phyloP scores from a whole-genome alignment of 1,140 invertebrate genomes.

The Linepithema humile region DNA sequence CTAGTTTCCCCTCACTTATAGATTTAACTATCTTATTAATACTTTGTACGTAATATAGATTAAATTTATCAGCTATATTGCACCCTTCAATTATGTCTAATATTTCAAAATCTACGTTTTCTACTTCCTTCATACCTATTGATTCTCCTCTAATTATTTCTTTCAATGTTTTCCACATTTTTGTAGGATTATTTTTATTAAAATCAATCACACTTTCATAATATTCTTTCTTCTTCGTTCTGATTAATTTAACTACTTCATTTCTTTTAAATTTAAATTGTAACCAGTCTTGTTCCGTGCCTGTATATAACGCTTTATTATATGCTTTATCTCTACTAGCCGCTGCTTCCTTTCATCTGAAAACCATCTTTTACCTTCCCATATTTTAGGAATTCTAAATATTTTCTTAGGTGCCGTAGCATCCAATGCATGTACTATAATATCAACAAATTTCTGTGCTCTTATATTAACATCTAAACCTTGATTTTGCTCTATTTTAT shows the following conservation, averaged over 20 bases:
- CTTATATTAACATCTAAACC: not conserved
- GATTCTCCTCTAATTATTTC: constrained; percentile 6
- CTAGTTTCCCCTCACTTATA: not conserved
- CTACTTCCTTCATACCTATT: not conserved
- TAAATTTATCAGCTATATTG: constrained; percentile 11
- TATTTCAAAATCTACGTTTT: constrained; percentile 22
- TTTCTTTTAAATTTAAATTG: constrained; percentile 18
- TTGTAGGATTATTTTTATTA: not conserved
- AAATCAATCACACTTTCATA: not conserved
- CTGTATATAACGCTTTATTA: not conserved
- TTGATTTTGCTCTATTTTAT: not conserved
- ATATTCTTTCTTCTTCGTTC: constrained; percentile 15
- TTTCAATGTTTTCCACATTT: constrained; percentile 23
- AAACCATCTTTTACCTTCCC: constrained; percentile 37
- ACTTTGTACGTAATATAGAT: constrained; percentile 18
- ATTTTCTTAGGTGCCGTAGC: not conserved
- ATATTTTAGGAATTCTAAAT: constrained; percentile 5
- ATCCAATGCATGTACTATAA: constrained; percentile 32
- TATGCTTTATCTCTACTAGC: constrained; percentile 12
- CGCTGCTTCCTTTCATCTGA: not conserved
- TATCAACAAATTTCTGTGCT: constrained; percentile 1
- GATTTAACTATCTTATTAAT: constrained; percentile 22
- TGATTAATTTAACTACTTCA: not conserved
- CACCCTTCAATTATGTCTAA: not conserved
- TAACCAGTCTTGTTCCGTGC: not conserved